Evolutionary conservation across 2,797 vertebrate species (phyloP), one percentile per base, ranked within the genome.

Genomic region (Bovichtus variegatus): DNA sequence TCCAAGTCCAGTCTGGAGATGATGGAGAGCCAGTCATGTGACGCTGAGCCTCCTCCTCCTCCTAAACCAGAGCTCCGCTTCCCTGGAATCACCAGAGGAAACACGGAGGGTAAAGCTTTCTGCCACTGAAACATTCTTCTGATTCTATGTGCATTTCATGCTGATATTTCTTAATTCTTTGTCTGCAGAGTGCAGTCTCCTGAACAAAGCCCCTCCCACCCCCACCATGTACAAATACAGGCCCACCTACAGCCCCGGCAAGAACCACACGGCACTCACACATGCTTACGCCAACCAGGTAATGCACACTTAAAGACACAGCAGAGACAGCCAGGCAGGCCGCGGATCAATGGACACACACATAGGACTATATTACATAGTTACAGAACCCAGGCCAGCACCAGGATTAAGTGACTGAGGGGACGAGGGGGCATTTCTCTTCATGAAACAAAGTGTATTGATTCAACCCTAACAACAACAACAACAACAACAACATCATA

Each of bases 201-300:
- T 99, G 68, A 94, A 93, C 88, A 97, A 99, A 91, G 96, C 97
- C 84, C 97, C 98, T 12, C 97, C 97, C 1, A 99, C 97, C 0
- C 97, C 98, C 58, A 98, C 97, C 70, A 99, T 99, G 98, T 99
- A 98, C 93, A 98, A 97, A 87, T 99, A 97, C 90, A 94, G 97
- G 76, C 97, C 97, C 0, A 95, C 95, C 61, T 98, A 97, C 92
- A 98, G 95, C 84, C 96, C 93, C 19, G 96, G 93, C 86, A 97
- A 97, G 80, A 97, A 97, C 91, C 97, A 97, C 84, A 96, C 96
- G 0, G 94, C 94, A 2, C 94, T 96, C 57, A 95, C 95, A n/a
- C 94, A 96, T 0, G 95, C 95, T 65, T 96, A 95, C n/a, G 94
- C 95, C 78, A 95, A 94, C 88, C 95, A 96, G 95, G 95, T 96